Conservation (phyloP, 2,797 vertebrate genomes). For the Enteromius paludinosus region DNA sequence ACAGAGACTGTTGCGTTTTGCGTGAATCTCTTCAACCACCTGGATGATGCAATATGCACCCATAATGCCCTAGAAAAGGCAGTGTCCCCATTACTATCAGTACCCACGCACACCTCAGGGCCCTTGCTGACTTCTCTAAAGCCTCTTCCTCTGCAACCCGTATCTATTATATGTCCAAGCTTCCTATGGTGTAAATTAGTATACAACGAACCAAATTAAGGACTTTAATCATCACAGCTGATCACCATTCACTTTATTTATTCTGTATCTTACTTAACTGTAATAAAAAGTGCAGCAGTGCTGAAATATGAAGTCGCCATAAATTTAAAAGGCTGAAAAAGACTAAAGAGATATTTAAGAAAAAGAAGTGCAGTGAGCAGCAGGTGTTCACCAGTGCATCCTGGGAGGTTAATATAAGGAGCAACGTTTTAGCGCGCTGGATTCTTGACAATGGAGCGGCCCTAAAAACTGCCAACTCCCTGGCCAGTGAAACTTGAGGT, state of each 20-base stretch:
- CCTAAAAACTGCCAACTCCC: not conserved
- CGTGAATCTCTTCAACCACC: not conserved
- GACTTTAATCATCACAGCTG: not conserved
- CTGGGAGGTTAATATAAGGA: not conserved
- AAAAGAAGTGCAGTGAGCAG: not conserved
- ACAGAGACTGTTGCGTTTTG: too few relatives aligned
- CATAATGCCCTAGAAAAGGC: not conserved
- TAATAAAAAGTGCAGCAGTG: too few relatives aligned
- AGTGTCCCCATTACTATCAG: not conserved
- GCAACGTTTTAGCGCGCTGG: not conserved
- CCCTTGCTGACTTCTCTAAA: not conserved
- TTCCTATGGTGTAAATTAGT: not conserved
- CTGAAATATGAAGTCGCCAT: not conserved
- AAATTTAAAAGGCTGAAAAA: not conserved
- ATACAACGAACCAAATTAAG: not conserved
- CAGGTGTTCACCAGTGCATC: not conserved
- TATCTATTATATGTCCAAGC: not conserved
- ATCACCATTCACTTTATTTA: not conserved
- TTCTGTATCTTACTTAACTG: not conserved
- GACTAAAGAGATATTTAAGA: not conserved
- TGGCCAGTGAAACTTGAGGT: not conserved
- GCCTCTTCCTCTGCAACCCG: not conserved
- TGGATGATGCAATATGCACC: constrained; percentile 8
- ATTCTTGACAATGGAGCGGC: too few relatives aligned
- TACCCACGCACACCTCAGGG: not conserved